Evolutionary conservation across 2,113 vertebrate species (phyloP).

Genomic region (Balaeniceps rex): DNA sequence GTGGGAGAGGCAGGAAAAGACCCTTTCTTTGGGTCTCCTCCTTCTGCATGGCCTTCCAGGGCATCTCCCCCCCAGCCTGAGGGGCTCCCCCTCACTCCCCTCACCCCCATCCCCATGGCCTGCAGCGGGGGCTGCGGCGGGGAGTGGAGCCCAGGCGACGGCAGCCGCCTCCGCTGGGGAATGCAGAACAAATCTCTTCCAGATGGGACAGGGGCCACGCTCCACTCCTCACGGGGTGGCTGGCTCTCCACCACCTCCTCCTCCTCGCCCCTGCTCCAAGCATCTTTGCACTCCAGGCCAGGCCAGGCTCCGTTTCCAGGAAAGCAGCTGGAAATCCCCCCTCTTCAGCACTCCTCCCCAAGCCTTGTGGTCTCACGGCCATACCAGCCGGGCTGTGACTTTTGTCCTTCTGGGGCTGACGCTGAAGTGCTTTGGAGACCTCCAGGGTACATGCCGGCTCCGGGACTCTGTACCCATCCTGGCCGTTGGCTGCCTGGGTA

Average conservation of each 20-base stretch:
- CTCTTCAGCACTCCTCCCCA: neutral
- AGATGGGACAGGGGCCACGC: constrained; percentile 49
- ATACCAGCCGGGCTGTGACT: neutral
- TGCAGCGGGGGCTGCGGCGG: neutral
- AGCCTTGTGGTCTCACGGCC: neutral
- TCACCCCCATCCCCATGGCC: neutral
- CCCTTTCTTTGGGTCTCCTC: neutral
- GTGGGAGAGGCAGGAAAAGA: neutral
- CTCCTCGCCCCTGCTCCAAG: neutral
- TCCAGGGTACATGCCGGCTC: neutral
- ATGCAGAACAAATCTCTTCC: constrained; percentile 77
- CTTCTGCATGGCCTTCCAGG: neutral
- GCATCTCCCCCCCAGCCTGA: neutral
- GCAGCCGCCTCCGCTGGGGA: constrained; percentile 32
- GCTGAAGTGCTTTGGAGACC: neutral
- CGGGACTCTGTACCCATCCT: neutral
- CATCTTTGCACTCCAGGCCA: neutral
- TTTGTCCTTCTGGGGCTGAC: neutral
- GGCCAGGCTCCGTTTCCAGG: neutral
- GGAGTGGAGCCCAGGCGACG: neutral
- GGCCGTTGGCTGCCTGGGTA: neutral
- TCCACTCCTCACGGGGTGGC: neutral
- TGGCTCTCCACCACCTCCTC: neutral
- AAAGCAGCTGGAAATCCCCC: neutral
- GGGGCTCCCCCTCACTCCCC: neutral